Evolutionary conservation across 2,888 invertebrate species (phyloP), one percentile per base, ranked within the genome.

Genomic region (Ernsta delagoae): DNA sequence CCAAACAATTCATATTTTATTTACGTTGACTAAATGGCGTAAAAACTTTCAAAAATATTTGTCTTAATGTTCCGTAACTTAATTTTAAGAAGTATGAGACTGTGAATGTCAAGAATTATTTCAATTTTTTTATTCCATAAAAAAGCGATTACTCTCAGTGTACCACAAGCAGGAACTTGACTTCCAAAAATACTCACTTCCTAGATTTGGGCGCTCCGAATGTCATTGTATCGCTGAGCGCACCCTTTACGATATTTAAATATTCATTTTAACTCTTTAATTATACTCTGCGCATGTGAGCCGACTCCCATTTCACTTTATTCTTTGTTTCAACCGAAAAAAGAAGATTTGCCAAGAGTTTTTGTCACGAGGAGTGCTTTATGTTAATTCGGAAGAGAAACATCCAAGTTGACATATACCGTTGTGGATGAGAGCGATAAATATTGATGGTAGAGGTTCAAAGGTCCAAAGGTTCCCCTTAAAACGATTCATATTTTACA

Each of bases 231-330:
- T 80, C 77, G 79, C 75, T 76, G 81, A 85, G 88, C 80, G 82
- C 84, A 83, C 88, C 84, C 90, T 90, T 84, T 80, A 81, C 83
- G 77, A 86, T 82, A 86, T 92, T 92, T 92, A 89, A 93, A 93
- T 92, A 92, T 93, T 93, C 92, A 93, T 93, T 88, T 84, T 82
- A 85, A 82, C 88, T 87, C 88, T 89, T 91, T 92, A 92, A 92
- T 92, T 92, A 91, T 90, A 87, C 90, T 83, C 79, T 85, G 86
- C 85, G 85, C 89, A 91, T 90, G 86, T 91, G 91, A 87, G 87
- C 79, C 80, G 64, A 69, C 72, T 81, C 84, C 81, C 84, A 80
- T 81, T 80, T 81, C 78, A 75, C 78, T 83, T 83, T 82, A 76
- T 82, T 86, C 87, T 83, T 82, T 78, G 77, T 77, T 76, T 76